Conservation (phyloP, 2,113 vertebrate genomes). For the Elaphurus davidianus region DNA sequence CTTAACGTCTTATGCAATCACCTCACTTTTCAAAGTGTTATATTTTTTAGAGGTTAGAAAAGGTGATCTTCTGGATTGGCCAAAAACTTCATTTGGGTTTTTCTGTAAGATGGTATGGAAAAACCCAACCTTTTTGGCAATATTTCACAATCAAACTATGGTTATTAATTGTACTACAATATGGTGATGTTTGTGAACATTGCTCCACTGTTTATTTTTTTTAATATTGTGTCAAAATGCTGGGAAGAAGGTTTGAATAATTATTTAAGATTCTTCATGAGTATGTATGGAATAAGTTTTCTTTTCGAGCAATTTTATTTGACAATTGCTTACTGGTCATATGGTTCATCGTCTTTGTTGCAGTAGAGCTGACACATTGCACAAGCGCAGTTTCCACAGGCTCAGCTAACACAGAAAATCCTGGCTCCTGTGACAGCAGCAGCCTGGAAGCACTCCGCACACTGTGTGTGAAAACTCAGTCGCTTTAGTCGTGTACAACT, state of each 20-base stretch:
- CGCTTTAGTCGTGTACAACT: neutral
- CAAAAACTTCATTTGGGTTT: neutral
- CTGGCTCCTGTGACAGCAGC: conserved; percentile 86
- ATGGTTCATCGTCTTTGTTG: neutral
- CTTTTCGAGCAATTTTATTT: neutral
- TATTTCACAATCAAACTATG: neutral
- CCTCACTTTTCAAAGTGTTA: neutral
- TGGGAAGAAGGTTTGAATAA: conserved; percentile 90
- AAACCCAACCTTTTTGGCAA: neutral
- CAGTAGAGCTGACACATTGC: conserved; percentile 88
- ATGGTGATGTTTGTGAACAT: neutral
- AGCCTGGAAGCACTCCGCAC: conserved; percentile 89
- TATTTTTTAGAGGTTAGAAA: neutral
- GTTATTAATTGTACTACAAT: neutral
- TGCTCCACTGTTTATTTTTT: conserved; percentile 87
- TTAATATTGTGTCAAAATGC: conserved; percentile 88
- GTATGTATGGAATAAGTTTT: conserved; percentile 76
- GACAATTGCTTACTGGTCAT: neutral
- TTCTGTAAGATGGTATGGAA: neutral
- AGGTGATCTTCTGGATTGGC: neutral
- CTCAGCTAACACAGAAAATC: conserved; percentile 83
- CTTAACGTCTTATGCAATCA: neutral
- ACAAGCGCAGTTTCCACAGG: conserved; percentile 15
- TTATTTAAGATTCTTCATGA: conserved; percentile 90
- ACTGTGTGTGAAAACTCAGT: conserved; percentile 74